These are phyloP conservation scores for Apteryx owenii DNA, from an alignment of 2,113 vertebrate species.

Conservation along the genomic window DNA sequence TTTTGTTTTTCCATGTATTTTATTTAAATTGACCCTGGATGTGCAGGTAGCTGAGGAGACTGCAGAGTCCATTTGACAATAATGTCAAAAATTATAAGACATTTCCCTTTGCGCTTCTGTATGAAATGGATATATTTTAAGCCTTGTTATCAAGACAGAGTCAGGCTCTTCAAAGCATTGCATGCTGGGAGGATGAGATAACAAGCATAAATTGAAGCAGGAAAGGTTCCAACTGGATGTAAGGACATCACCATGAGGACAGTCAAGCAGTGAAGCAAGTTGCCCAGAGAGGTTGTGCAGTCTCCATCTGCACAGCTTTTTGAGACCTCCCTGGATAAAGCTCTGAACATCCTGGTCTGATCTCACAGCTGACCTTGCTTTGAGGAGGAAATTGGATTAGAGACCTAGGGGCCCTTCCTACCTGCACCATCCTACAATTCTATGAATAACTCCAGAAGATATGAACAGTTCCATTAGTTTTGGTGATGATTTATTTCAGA, in stretches of 20 bases:
- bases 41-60: neutral
- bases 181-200: too few species aligned
- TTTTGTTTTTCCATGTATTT: neutral
- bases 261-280: too few species aligned
- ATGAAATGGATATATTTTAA: neutral
- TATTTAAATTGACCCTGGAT: neutral
- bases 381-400: neutral
- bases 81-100: neutral
- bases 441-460: neutral
- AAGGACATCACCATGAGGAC: too few species aligned
- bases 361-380: neutral
- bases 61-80: neutral
- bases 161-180: too few species aligned
- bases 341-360: neutral
- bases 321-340: too few species aligned
- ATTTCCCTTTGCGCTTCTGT: neutral
- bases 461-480: neutral
- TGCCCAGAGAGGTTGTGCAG: too few species aligned
- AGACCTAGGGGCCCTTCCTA: neutral
- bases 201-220: too few species aligned
- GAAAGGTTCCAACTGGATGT: too few species aligned
- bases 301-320: too few species aligned
- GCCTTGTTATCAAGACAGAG: too few species aligned
- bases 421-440: neutral
- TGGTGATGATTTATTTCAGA: neutral